These are phyloP conservation scores for Papilio demoleus DNA, from an alignment of 2,888 invertebrate genomes.

Conservation along the genomic window DNA sequence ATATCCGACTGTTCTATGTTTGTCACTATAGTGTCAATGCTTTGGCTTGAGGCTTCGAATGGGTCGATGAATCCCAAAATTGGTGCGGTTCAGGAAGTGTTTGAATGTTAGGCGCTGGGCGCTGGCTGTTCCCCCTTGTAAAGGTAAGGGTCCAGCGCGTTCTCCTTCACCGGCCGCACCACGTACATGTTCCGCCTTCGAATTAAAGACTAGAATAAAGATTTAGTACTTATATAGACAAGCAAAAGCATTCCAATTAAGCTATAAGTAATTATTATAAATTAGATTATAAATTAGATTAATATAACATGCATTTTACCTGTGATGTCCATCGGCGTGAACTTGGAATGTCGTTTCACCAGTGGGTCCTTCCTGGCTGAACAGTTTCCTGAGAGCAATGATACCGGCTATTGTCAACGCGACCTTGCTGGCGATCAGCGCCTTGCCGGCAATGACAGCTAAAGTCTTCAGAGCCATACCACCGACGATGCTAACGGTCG, in stretches of 20 bases:
- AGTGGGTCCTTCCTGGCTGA: slow-evolving; percentile 85
- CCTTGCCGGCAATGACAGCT: slow-evolving; percentile 88
- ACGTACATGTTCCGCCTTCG: slow-evolving; percentile 85
- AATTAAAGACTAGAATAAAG: slow-evolving; percentile 83
- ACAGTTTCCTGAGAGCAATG: slow-evolving; percentile 88
- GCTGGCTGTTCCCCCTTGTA: slow-evolving; percentile 81
- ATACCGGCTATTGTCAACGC: slow-evolving; percentile 89
- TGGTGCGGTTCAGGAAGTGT: slow-evolving; percentile 37
- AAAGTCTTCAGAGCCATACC: slow-evolving; percentile 88
- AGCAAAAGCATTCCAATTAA: slow-evolving; percentile 25
- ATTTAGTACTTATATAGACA: slow-evolving; percentile 43
- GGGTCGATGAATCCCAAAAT: neutral
- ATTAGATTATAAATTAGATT: neutral
- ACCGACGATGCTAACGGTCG: slow-evolving; percentile 87
- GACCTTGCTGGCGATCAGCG: slow-evolving; percentile 88
- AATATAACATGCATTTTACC: slow-evolving; percentile 60
- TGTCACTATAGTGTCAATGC: slow-evolving; percentile 69
- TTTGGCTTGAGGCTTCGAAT: slow-evolving; percentile 75
- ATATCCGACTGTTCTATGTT: slow-evolving; percentile 68
- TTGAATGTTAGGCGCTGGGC: slow-evolving; percentile 58
- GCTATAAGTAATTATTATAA: neutral
- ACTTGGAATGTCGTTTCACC: slow-evolving; percentile 87
- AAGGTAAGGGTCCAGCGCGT: slow-evolving; percentile 83
- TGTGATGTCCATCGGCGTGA: slow-evolving; percentile 86
- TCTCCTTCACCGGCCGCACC: slow-evolving; percentile 83